phyloP scores from a whole-genome alignment of 2,888 invertebrate species.

The Prosopocoilus inquinatus region DNA sequence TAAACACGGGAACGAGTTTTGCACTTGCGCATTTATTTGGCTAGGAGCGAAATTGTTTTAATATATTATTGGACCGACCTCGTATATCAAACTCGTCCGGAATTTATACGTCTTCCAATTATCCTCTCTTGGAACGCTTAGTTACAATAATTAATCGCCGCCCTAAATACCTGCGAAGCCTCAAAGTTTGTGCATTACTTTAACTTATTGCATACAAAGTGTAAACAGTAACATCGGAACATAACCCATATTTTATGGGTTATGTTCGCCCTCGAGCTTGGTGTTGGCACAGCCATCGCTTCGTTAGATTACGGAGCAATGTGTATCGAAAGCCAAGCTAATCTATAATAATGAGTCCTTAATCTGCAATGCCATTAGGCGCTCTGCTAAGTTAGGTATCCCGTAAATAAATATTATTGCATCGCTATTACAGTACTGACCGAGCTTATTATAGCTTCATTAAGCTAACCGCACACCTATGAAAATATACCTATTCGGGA shows the following conservation, averaged over 20 bases:
- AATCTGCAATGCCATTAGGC: constrained; percentile 32
- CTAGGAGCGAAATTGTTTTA: too few relatives aligned
- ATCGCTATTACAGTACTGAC: background rate
- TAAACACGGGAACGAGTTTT: too few relatives aligned
- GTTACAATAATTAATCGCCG: constrained; percentile 8
- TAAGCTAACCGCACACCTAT: background rate
- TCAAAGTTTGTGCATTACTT: constrained; percentile 14
- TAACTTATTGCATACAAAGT: constrained; percentile 8
- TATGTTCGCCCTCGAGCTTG: too few relatives aligned
- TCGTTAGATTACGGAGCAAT: constrained; percentile 5
- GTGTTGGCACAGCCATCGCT: too few relatives aligned
- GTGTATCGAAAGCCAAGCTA: constrained; percentile 28
- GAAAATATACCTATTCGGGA: too few relatives aligned
- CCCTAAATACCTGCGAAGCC: constrained; percentile 12
- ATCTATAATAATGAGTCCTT: constrained; percentile 34
- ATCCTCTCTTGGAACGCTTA: constrained; percentile 3
- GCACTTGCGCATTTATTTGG: too few relatives aligned
- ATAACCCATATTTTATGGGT: background rate
- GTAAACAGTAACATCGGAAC: background rate
- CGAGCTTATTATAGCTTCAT: background rate
- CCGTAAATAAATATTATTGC: constrained; percentile 24
- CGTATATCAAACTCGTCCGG: constrained; percentile 1
- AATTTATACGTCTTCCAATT: constrained; percentile 12
- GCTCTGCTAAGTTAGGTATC: constrained; percentile 18
- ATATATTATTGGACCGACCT: background rate